phyloP scores from a whole-genome alignment of 2,797 vertebrate genomes.

The Cygnus olor region DNA sequence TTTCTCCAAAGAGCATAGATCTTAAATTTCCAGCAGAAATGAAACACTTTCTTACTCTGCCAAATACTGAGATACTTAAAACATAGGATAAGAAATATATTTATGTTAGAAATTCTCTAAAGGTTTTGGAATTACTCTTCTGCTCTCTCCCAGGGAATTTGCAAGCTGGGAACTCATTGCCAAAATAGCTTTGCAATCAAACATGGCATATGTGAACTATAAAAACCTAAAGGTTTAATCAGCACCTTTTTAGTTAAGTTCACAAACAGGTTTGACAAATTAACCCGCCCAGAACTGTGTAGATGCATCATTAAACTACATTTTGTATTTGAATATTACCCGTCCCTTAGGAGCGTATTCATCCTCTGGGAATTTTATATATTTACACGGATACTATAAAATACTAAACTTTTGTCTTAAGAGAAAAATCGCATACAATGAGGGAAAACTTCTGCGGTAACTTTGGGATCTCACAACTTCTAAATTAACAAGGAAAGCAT shows the following conservation, averaged over 20 bases:
- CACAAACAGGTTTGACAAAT: neutral
- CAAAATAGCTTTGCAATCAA: neutral
- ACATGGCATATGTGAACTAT: neutral
- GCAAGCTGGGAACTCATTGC: neutral
- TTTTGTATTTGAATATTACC: neutral
- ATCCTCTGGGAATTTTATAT: neutral
- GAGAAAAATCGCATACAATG: neutral
- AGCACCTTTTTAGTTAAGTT: neutral
- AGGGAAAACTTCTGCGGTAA: constrained; percentile 19
- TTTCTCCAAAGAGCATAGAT: neutral
- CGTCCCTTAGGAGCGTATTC: neutral
- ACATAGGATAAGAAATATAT: neutral
- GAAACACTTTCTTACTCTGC: neutral
- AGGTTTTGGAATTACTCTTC: neutral
- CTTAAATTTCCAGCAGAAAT: neutral
- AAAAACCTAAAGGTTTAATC: neutral
- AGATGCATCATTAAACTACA: neutral
- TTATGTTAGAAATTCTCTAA: neutral
- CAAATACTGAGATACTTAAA: neutral
- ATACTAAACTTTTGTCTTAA: neutral
- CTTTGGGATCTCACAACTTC: constrained; percentile 20
- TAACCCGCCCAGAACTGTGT: neutral
- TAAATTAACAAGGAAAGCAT: constrained; percentile 31
- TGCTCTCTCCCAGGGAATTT: neutral
- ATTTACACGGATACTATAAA: neutral